Conservation (phyloP, 35 echinoderm and acorn worm genomes). For the Ptychodera flava region DNA sequence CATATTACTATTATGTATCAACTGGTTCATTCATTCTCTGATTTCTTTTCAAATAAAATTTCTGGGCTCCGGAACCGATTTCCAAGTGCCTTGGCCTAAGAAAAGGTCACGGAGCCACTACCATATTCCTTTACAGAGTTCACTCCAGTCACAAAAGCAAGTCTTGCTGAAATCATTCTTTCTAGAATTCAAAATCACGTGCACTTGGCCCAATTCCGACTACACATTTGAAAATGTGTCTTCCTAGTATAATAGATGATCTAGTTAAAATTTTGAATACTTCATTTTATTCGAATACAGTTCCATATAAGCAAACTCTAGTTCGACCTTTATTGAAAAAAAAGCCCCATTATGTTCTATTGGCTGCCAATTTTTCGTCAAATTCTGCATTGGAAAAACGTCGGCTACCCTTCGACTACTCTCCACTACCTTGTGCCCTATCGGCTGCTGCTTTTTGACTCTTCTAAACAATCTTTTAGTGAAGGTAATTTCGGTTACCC, state of each 20-base stretch:
- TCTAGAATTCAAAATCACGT: background rate
- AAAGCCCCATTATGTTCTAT: too few species aligned
- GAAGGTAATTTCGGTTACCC: too few species aligned
- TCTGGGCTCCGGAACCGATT: background rate
- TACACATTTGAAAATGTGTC: background rate
- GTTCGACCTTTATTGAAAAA: slow-evolving; percentile 1
- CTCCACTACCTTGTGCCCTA: too few species aligned
- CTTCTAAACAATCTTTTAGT: too few species aligned
- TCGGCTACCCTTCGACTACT: too few species aligned
- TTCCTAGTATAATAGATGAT: background rate
- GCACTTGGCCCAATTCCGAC: background rate
- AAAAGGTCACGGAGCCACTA: background rate
- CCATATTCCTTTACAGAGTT: background rate
- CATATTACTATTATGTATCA: too few species aligned
- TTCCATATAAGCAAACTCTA: background rate
- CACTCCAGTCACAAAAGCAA: background rate
- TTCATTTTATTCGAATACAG: background rate
- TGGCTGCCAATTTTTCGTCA: too few species aligned
- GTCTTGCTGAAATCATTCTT: background rate
- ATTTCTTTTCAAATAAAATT: background rate
- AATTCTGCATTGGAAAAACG: too few species aligned
- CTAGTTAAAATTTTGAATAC: background rate
- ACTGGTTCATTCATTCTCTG: background rate
- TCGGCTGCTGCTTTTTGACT: too few species aligned
- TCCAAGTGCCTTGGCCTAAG: background rate